These are phyloP conservation scores for Parapsyche elsis DNA, from an alignment of 1,140 invertebrate genomes.

Conservation along the genomic window DNA sequence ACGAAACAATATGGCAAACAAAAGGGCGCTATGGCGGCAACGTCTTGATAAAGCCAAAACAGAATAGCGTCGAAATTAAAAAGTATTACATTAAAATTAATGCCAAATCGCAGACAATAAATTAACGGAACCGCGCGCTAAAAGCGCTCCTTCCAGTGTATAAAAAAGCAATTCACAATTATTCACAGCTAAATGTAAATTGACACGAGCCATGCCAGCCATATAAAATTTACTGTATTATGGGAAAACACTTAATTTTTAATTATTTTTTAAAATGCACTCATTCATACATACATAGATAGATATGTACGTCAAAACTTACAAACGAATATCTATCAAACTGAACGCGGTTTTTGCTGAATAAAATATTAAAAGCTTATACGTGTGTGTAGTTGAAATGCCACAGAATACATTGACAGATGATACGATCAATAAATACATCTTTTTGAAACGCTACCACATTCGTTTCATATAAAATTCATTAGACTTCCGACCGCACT, in stretches of 20 bases:
- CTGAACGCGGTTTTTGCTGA: no score
- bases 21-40: not conserved
- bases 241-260: no score
- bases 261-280: no score
- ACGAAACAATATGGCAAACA: conserved; percentile 34
- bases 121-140: no score
- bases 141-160: not conserved
- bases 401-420: not conserved
- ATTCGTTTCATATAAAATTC: not conserved
- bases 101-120: no score
- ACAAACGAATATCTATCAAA: no score
- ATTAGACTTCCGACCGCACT: not conserved
- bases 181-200: not conserved
- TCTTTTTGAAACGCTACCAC: not conserved
- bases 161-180: conserved; percentile 1
- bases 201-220: no score
- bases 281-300: no score
- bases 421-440: not conserved
- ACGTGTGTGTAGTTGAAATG: no score
- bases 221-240: no score
- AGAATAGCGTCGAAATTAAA: not conserved
- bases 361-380: no score
- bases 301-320: no score
- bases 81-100: not conserved
- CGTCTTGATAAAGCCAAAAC: conserved; percentile 23